phyloP scores from a whole-genome alignment of 2,797 vertebrate genomes.

The Sorex maritimensis region DNA sequence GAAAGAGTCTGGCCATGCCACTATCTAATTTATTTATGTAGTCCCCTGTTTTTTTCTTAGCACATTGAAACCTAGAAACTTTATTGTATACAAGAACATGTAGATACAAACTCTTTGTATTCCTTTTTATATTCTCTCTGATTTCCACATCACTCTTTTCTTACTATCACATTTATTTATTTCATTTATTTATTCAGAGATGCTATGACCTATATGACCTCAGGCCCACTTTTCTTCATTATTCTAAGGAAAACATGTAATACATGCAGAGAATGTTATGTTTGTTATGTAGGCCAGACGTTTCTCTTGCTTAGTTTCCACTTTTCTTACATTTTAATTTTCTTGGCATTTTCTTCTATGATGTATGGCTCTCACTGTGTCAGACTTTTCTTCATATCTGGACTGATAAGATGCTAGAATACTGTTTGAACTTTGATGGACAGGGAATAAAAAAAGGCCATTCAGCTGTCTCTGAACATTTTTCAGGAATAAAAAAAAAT shows the following conservation, averaged over 20 bases:
- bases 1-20: background rate
- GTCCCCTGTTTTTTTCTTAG: background rate
- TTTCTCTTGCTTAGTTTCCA: slow-evolving; percentile 7
- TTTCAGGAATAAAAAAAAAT: background rate
- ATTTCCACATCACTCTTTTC: background rate
- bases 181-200: background rate
- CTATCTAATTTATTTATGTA: background rate
- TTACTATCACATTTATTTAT: background rate
- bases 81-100: background rate
- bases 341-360: background rate
- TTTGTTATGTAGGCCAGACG: background rate
- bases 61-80: background rate
- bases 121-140: background rate
- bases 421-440: background rate
- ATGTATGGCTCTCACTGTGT: background rate
- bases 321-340: background rate
- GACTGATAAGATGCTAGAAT: background rate
- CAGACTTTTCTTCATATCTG: background rate
- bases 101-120: background rate
- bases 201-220: background rate
- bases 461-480: background rate
- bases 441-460: background rate
- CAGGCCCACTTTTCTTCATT: background rate
- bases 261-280: background rate
- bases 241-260: slow-evolving; percentile 4